Evolutionary conservation across 2,888 invertebrate genomes (phyloP), one percentile per base, ranked within the genome.

Genomic region (Morpho deidamia): DNA sequence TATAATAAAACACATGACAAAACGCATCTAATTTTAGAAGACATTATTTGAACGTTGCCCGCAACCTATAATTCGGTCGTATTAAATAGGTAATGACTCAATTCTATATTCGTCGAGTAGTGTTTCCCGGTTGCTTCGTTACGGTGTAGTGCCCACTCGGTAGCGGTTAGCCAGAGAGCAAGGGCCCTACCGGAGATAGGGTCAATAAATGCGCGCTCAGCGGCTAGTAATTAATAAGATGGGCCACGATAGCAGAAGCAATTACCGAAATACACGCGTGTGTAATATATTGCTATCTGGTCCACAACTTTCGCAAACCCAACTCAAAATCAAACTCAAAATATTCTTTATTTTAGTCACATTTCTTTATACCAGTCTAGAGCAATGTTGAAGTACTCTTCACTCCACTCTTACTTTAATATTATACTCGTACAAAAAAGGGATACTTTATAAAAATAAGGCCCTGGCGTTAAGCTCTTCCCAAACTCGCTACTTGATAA

Each of bases 131-230:
- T 50, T 38, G 46, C 56, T 53, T 59, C 62, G 64, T 64, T 62
- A 61, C 64, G 64, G 60, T 57, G 46, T 50, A 43, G 58, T 55
- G 50, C 60, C 58, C 67, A 71, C 81, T 82, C 81, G 76, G 75
- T 74, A 70, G 72, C 72, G 74, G 69, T 73, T 72, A 72, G 76
- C 63, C 69, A 73, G 80, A 77, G 77, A 75, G 78, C 76, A 70
- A 81, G 81, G 79, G 77, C 35, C 14, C 50, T 50, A 78, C 84
- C 84, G 85, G 86, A 83, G 85, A 86, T 87, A 85, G 78, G 84
- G 82, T 82, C 83, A 81, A 83, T 86, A 85, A 85, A 83, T 82
- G 79, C 79, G 80, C 80, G 77, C 72, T 78, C 70, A 72, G 70
- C 72, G 68, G 66, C 71, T 81, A 78, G 75, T 84, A 84, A 83